Evolutionary conservation across 2,113 vertebrate genomes (phyloP).

Genomic region (Gallinago media): DNA sequence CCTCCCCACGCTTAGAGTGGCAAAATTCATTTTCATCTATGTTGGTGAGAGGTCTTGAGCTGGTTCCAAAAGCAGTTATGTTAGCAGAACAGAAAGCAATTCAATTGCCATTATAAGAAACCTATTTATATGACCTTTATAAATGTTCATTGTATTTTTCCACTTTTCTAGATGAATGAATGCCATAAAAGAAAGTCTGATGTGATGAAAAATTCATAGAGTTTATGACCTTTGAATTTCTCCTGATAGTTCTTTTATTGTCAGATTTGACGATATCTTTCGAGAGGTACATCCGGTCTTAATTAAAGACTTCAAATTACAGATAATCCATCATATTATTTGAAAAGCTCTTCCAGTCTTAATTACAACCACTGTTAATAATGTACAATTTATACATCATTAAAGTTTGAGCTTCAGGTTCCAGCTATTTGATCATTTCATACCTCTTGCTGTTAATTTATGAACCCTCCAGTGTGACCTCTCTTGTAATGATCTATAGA

Average conservation of each 20-base stretch:
- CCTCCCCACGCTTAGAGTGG: not conserved
- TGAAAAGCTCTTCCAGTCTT: conserved; percentile 26
- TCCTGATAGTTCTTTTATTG: not conserved
- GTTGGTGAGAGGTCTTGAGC: not conserved
- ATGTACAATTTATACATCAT: conserved; percentile 32
- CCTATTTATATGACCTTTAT: conserved; percentile 45
- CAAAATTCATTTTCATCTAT: not conserved
- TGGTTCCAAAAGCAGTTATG: conserved; percentile 1
- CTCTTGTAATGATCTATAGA: not conserved
- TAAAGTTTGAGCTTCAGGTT: conserved; percentile 20
- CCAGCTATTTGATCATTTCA: conserved; percentile 15
- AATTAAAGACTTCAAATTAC: conserved; percentile 36
- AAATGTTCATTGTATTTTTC: conserved; percentile 36
- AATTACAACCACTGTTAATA: conserved; percentile 52
- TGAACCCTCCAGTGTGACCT: not conserved
- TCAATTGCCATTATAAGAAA: conserved; percentile 18
- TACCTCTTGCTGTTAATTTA: not conserved
- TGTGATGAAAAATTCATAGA: conserved; percentile 49
- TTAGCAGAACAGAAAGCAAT: conserved; percentile 21
- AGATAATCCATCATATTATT: conserved; percentile 9
- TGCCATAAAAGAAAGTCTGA: not conserved
- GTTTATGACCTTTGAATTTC: conserved; percentile 22
- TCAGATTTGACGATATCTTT: not conserved
- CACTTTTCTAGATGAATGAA: conserved; percentile 43
- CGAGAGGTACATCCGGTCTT: not conserved